These are phyloP conservation scores for Tursiops truncatus DNA, from an alignment of 2,113 vertebrate genomes.

Conservation along the genomic window DNA sequence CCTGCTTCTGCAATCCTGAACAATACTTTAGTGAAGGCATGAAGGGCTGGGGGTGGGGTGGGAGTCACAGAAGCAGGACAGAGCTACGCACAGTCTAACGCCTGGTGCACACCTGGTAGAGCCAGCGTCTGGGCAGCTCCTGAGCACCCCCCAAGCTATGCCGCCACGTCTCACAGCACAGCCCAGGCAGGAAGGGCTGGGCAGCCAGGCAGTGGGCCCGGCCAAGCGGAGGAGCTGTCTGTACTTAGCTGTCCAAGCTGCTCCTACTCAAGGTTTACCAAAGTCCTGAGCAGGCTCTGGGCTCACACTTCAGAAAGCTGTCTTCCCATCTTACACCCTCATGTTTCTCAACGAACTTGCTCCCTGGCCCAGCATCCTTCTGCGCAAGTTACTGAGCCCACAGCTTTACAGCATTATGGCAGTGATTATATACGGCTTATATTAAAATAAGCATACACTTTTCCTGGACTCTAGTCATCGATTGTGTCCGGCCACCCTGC, in stretches of 20 bases:
- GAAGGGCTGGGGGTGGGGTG: not conserved
- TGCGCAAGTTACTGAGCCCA: not conserved
- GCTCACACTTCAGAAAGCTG: not conserved
- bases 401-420: not conserved
- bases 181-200: not conserved
- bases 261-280: not conserved
- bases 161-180: not conserved
- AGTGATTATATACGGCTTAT: not conserved
- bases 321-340: too few species aligned
- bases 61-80: not conserved
- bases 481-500: not conserved
- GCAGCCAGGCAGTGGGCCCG: not conserved
- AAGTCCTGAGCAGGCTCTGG: not conserved
- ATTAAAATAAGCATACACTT: not conserved
- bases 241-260: not conserved
- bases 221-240: not conserved
- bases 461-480: not conserved
- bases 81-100: too few species aligned
- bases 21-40: not conserved
- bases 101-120: not conserved
- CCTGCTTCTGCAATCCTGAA: not conserved
- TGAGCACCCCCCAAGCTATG: fast-evolving
- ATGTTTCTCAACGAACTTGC: not conserved
- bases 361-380: not conserved
- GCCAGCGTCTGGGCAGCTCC: not conserved